These are phyloP conservation scores for Agrotis exclamationis DNA, from an alignment of 2,888 invertebrate species.

Conservation along the genomic window DNA sequence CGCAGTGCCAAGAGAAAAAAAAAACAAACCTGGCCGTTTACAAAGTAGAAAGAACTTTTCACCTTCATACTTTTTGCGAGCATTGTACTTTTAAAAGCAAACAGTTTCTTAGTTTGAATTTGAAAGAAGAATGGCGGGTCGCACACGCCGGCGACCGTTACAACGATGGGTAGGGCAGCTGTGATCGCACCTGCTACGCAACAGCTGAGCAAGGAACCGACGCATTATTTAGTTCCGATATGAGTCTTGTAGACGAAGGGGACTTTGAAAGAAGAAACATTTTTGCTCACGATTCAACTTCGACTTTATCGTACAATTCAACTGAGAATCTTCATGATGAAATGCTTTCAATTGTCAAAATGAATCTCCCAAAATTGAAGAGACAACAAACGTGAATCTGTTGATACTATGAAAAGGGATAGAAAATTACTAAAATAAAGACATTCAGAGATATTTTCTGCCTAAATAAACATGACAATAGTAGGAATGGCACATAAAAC, in stretches of 20 bases:
- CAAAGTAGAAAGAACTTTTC: slow-evolving; percentile 20
- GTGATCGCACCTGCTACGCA: slow-evolving; percentile 70
- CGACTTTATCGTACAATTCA: slow-evolving; percentile 10
- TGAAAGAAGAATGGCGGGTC: slow-evolving; percentile 42
- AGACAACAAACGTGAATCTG: slow-evolving; percentile 15
- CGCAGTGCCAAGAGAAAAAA: slow-evolving; percentile 43
- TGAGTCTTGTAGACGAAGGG: slow-evolving; percentile 48
- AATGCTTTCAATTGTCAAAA: slow-evolving; percentile 8
- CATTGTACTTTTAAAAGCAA: slow-evolving; percentile 40
- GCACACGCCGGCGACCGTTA: slow-evolving; percentile 71
- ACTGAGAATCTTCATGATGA: neutral
- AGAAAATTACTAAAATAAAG: slow-evolving; percentile 14
- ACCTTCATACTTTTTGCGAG: slow-evolving; percentile 28
- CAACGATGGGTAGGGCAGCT: slow-evolving; percentile 69
- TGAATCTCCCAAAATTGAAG: neutral
- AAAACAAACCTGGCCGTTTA: slow-evolving; percentile 20
- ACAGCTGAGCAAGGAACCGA: slow-evolving; percentile 66
- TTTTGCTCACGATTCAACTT: slow-evolving; percentile 27
- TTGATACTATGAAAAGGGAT: neutral
- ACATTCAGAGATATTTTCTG: slow-evolving; percentile 19
- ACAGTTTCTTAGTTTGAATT: slow-evolving; percentile 31
- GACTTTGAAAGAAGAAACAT: slow-evolving; percentile 37
- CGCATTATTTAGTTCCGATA: slow-evolving; percentile 48
- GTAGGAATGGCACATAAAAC: slow-evolving; percentile 32
- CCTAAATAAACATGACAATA: slow-evolving; percentile 43